These are phyloP conservation scores for Ceratosolen solmsi DNA, from an alignment of 1,140 invertebrate genomes.

Conservation along the genomic window DNA sequence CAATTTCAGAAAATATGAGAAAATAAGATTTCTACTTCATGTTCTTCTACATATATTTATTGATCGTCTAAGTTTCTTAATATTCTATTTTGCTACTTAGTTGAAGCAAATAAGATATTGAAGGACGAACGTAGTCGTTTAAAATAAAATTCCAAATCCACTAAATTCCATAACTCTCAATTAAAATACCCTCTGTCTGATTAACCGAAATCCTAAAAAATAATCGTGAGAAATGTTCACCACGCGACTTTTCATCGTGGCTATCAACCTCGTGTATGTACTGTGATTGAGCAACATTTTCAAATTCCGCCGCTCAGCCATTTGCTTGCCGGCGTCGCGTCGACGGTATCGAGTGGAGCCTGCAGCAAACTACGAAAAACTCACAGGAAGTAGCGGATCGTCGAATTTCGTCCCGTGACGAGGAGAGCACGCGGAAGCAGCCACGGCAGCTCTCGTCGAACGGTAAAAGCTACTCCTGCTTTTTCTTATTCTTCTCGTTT, in stretches of 20 bases:
- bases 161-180: too few relatives aligned
- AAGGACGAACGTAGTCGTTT: too few relatives aligned
- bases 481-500: background rate
- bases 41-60: too few relatives aligned
- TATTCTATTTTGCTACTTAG: too few relatives aligned
- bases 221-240: background rate
- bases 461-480: conserved; percentile 27
- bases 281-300: background rate
- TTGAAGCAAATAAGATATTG: too few relatives aligned
- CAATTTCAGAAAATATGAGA: too few relatives aligned
- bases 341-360: background rate
- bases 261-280: too few relatives aligned
- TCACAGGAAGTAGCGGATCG: conserved; percentile 36
- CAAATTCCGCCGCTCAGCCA: background rate
- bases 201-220: background rate
- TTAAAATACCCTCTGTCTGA: too few relatives aligned
- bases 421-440: conserved; percentile 21
- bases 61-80: too few relatives aligned
- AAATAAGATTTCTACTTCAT: too few relatives aligned
- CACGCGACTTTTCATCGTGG: too few relatives aligned
- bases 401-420: conserved; percentile 30
- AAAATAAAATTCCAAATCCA: too few relatives aligned
- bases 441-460: background rate
- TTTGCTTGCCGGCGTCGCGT: background rate
- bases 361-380: background rate